These are phyloP conservation scores for Silurus asotus DNA, from an alignment of 2,113 vertebrate genomes.

Conservation along the genomic window DNA sequence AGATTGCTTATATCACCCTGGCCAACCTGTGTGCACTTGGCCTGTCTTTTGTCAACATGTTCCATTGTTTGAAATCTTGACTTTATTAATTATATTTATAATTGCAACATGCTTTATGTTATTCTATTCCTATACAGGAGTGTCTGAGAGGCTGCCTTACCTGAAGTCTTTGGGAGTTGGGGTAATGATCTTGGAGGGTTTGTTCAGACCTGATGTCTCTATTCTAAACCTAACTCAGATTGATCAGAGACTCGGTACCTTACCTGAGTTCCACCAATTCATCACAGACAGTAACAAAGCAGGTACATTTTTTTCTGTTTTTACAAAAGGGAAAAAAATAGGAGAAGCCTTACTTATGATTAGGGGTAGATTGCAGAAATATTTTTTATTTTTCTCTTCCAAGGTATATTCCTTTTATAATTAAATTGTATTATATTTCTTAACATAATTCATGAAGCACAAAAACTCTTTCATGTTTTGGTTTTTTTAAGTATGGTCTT, in stretches of 20 bases:
- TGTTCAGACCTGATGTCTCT: constrained; percentile 55
- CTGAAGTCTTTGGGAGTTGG: constrained; percentile 67
- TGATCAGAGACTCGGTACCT: constrained; percentile 42
- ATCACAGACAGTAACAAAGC: constrained; percentile 63
- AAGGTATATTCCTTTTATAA: not conserved
- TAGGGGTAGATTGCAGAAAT: not conserved
- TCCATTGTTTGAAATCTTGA: not conserved
- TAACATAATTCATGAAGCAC: not conserved
- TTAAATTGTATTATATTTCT: not conserved
- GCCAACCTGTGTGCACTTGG: not conserved
- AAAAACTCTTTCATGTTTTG: not conserved
- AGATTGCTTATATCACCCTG: not conserved
- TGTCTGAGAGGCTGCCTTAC: constrained; percentile 64
- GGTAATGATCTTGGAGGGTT: constrained; percentile 66
- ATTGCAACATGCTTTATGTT: not conserved
- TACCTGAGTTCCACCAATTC: constrained; percentile 65
- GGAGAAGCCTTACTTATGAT: not conserved
- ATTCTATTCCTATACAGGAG: constrained; percentile 48
- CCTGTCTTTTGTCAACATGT: not conserved
- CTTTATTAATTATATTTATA: not conserved
- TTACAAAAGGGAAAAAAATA: not conserved
- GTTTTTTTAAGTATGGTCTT: not conserved
- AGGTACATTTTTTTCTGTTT: constrained; percentile 49
- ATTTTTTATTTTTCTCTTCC: not conserved
- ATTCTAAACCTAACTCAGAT: constrained; percentile 50